Evolutionary conservation across 2,888 invertebrate genomes (phyloP), one percentile per base, ranked within the genome.

Genomic region (Xestia ashworthii): DNA sequence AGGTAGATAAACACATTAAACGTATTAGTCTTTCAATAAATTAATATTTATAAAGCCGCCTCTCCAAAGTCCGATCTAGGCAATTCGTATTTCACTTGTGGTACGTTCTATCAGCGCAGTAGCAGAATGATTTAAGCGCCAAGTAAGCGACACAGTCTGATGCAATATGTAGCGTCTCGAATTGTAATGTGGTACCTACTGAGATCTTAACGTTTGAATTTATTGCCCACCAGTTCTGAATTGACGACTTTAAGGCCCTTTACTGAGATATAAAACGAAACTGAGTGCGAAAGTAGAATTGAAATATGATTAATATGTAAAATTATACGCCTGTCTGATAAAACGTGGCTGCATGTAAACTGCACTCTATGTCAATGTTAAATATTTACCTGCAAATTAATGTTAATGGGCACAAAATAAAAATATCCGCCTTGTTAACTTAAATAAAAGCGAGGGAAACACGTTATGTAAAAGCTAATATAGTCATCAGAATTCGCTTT

Each of bases 161-260:
- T 90, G 89, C 90, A 92, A 90, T 90, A 88, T 89, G 87, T 91
- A 91, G 91, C 90, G 89, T 87, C 85, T 90, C 79, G 88, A 87
- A 91, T 92, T 90, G 91, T 88, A 90, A 90, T 93, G 91, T 90
- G 86, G 90, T 89, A 90, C n/a, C n/a, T n/a, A n/a, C 90, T 90
- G 89, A 90, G 90, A 90, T 92, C 93, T 92, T 89, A 92, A 91
- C 86, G 85, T 88, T 88, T 87, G 87, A 88, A 92, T 90, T 86
- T 85, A 83, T 88, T 87, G 76, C 88, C 48, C 77, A 78, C 82
- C 77, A 80, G 85, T 71, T 76, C 83, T 74, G 81, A 87, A 88
- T 87, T 83, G 88, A 88, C 87, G 83, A 87, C 80, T 78, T 65
- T 75, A 58, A 72, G 60, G 58, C 83, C 38, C 64, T 80, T 76